Evolutionary conservation across 2,113 vertebrate genomes (phyloP).

Genomic region (Hemiprocne comata): DNA sequence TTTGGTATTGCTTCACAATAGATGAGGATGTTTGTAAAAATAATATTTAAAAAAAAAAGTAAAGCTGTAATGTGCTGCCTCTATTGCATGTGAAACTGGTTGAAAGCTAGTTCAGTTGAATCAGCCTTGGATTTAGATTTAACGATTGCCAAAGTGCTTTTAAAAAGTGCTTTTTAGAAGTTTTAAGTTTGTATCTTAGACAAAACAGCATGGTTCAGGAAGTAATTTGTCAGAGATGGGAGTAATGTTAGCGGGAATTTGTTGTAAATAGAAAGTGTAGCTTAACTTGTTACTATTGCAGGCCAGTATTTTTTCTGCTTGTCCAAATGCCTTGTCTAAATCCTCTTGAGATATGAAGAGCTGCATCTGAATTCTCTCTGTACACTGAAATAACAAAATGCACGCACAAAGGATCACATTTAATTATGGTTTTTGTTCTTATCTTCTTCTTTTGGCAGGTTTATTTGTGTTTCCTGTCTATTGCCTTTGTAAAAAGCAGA

Average conservation of each 20-base stretch:
- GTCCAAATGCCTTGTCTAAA: background rate
- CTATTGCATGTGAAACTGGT: background rate
- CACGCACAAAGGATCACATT: background rate
- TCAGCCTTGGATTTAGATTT: background rate
- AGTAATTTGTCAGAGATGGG: background rate
- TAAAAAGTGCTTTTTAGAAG: background rate
- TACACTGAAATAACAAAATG: background rate
- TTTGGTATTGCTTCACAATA: background rate
- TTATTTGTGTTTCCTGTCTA: slow-evolving; percentile 93
- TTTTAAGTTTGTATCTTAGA: background rate
- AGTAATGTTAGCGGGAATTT: background rate
- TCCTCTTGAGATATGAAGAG: background rate
- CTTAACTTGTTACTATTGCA: background rate
- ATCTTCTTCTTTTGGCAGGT: slow-evolving; percentile 76
- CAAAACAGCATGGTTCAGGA: background rate
- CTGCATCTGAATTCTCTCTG: rapidly evolving
- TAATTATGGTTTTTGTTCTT: background rate
- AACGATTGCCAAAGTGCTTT: background rate
- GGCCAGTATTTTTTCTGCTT: background rate
- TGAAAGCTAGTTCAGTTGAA: background rate
- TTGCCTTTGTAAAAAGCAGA: slow-evolving; percentile 95
- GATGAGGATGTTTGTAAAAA: background rate
- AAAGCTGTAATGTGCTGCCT: background rate
- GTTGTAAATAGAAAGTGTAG: background rate
- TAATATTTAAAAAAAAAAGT: background rate